Evolutionary conservation across 2,113 vertebrate genomes (phyloP).

Genomic region (Mobula birostris): DNA sequence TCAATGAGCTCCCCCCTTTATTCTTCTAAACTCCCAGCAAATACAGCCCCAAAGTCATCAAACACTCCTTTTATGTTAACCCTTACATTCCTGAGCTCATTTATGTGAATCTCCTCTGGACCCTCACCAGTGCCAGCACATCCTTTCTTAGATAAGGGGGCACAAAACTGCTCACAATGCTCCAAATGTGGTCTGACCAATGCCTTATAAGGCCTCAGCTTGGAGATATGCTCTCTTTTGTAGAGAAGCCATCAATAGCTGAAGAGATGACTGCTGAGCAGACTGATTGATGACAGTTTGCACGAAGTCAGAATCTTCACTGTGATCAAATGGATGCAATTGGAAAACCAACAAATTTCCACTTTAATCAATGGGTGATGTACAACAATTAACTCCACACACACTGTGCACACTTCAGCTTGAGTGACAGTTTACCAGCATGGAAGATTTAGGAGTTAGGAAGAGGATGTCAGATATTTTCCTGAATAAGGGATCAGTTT

Average conservation of each 20-base stretch:
- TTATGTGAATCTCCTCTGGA: no score
- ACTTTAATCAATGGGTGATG: conserved; percentile 1
- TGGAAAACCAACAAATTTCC: conserved; percentile 28
- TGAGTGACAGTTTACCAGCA: background rate
- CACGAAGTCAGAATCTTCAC: background rate
- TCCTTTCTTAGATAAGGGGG: no score
- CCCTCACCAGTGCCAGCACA: no score
- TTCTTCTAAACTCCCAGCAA: no score
- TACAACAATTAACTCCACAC: background rate
- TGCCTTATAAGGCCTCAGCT: background rate
- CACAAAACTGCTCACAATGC: no score
- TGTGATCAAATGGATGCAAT: conserved; percentile 10
- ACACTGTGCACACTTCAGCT: background rate
- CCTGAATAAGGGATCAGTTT: conserved; percentile 7
- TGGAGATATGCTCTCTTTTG: background rate
- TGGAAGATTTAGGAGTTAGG: background rate
- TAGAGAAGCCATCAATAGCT: background rate
- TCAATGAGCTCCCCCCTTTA: no score
- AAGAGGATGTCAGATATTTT: background rate
- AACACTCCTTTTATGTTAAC: no score
- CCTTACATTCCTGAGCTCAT: no score
- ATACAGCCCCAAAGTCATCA: no score
- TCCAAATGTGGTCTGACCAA: no score
- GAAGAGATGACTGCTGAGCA: background rate
- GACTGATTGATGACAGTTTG: background rate